Evolutionary conservation across 2,888 invertebrate genomes (phyloP), one percentile per base, ranked within the genome.

Genomic region (Molorchus minor): DNA sequence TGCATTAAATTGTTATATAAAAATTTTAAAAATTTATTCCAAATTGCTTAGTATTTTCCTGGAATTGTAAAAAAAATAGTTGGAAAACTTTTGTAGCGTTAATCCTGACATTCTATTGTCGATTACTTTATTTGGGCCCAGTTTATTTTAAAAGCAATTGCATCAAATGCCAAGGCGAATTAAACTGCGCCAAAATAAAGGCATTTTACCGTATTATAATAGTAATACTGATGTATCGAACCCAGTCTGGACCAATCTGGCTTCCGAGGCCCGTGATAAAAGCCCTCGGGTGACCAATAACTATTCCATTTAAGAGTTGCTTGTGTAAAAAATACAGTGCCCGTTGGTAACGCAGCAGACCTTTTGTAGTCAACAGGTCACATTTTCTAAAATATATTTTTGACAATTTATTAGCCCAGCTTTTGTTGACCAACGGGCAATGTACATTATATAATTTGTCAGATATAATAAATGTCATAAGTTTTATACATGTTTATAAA

Each of bases 401-500:
- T 44, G 33, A 57, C 41, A 30, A 53, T 25, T 47, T 45, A 46
- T 56, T 53, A 47, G 53, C 56, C 56, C 25, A 41, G 56, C 53
- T 45, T 44, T 58, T 55, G 56, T 53, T 29, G 53, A 56, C 56
- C 47, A 60, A 55, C 52, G 53, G 60, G 49, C 40, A 43, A 56
- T 57, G 56, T 58, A 44, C 70, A 69, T 61, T 68, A 72, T n/a
- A n/a, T 75, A 74, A 74, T 74, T 65, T 66, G 76, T 75, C 71
- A 75, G 71, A 77, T 77, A 72, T 65, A 66, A 68, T 79, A 78
- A 76, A 78, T 78, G 77, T 78, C 76, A 77, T 77, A 78, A 72
- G 76, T 79, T 79, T 77, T 78, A 77, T 78, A 79, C 74, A 78
- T 78, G 77, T 78, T 78, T 78, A 78, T 77, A 72, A 75, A n/a